Conservation (phyloP, 1,140 invertebrate genomes). For the Varroa destructor region DNA sequence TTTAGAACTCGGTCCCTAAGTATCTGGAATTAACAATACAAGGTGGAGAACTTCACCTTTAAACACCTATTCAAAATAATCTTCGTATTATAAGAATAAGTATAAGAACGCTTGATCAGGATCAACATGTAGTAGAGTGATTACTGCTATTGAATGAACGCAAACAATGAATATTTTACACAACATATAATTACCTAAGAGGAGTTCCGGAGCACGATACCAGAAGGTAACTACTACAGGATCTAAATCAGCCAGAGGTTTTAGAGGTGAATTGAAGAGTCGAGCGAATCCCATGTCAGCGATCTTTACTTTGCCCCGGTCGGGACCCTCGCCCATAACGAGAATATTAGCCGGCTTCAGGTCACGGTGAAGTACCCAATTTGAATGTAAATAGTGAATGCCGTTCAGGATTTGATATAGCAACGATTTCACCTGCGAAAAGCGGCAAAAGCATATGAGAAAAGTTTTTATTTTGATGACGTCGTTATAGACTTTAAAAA, state of each 20-base stretch:
- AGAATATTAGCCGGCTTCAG: conserved; percentile 99
- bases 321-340: conserved; percentile 96
- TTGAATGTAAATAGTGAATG: conserved; percentile 97
- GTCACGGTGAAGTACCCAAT: conserved; percentile 98
- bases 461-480: neutral
- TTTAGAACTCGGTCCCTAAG: no score
- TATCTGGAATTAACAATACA: no score
- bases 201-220: conserved; percentile 92
- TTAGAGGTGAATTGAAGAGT: conserved; percentile 93
- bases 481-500: neutral
- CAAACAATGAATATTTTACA: no score
- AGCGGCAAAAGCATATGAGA: conserved; percentile 37
- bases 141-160: no score
- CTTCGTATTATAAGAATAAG: no score
- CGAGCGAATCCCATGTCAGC: conserved; percentile 99
- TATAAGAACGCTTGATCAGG: no score
- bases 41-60: no score
- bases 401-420: conserved; percentile 98
- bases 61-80: no score
- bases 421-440: conserved; percentile 64
- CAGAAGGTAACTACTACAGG: conserved; percentile 99
- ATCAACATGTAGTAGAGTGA: no score
- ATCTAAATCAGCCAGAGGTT: conserved; percentile 92
- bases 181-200: conserved; percentile 46
- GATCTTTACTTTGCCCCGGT: conserved; percentile 93